Evolutionary conservation across 2,797 vertebrate species (phyloP).

Genomic region (Babyrousa celebensis): DNA sequence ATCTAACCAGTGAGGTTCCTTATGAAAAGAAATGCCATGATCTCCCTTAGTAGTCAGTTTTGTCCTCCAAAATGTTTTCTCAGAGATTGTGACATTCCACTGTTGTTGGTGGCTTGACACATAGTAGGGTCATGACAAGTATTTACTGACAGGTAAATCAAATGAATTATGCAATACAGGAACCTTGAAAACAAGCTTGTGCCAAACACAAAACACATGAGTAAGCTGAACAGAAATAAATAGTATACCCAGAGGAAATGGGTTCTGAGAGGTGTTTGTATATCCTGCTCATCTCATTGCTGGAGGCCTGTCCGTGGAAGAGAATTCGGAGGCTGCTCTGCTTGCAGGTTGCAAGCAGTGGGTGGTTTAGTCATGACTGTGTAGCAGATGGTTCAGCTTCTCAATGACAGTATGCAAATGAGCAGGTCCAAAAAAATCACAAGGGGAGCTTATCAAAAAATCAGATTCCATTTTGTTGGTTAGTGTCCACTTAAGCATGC

Average conservation of each 20-base stretch:
- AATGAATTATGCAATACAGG: constrained; percentile 26
- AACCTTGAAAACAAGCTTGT: constrained; percentile 29
- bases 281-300: background rate
- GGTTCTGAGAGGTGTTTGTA: background rate
- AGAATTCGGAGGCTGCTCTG: constrained; percentile 17
- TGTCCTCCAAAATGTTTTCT: constrained; percentile 9
- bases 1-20: background rate
- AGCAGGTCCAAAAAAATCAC: background rate
- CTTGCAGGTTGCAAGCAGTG: background rate
- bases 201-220: constrained; percentile 1
- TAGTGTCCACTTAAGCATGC: background rate
- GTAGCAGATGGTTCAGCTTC: background rate
- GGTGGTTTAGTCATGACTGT: background rate
- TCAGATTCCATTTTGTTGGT: background rate
- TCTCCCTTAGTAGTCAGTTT: constrained; percentile 1
- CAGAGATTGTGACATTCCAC: background rate
- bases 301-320: background rate
- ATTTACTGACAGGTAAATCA: background rate
- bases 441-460: background rate
- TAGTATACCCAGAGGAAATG: background rate
- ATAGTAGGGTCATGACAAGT: background rate
- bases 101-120: background rate
- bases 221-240: background rate
- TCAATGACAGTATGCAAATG: background rate
- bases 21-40: background rate